Base-by-base conservation (phyloP, 2,888 invertebrate species). In the Eupsilia transversa region DNA sequence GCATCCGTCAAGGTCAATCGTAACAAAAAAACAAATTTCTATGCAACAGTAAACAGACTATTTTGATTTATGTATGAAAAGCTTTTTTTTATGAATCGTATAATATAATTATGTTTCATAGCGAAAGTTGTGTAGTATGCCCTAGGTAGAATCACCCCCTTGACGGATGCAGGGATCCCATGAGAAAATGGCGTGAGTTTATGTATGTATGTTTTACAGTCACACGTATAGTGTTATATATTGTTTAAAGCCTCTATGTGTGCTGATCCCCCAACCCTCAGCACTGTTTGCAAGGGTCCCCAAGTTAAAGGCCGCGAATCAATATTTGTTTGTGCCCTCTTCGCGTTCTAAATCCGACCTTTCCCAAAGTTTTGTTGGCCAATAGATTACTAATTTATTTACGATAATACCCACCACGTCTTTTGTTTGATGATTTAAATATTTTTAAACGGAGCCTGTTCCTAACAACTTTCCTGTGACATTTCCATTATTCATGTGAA, bases 291-390 rank as follows among this genome's bases (percentile, higher is more conserved):
- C 85, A 73, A 77, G 87, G 90, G 89, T 79, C 88, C 86, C 72
- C 64, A 90, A 92, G 90, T 91, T 92, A 87, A 89, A 87, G 91
- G 88, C 82, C 89, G 85, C 82, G 89, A 91, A 92, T 93, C 93
- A 94, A 94, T 94, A 93, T 94, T 94, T 93, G 92, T 84, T 83
- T 88, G 86, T 86, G 86, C 88, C 90, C 92, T 90, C 86, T 89
- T 89, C 89, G 88, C 90, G 89, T 92, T 91, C 89, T 89, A 91
- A 92, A 93, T 92, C 92, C 91, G 88, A 91, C 90, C 92, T 90
- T 90, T 87, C 78, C 64, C 76, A 83, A 88, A 90, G 87, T 92
- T 91, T 87, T 79, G 86, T 85, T 85, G 81, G 76, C 80, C 80
- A 82, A 85, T 83, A 84, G 84, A 86, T 91, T 89, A 86, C 81